Base-by-base conservation (phyloP, 2,888 invertebrate genomes). In the Galerucella nymphaeae region DNA sequence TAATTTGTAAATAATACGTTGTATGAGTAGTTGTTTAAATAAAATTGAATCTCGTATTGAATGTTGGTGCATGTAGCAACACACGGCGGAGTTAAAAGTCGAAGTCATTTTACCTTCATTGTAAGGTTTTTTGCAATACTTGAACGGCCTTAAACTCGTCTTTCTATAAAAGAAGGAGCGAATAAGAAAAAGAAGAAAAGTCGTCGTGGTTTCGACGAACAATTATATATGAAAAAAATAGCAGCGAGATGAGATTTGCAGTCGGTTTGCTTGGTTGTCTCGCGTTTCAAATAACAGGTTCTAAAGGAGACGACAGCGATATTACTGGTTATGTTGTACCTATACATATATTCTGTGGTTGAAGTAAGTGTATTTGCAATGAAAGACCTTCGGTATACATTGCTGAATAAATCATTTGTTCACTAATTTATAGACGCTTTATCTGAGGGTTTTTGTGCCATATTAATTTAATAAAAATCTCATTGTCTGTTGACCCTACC, bases 251-350 rank as follows among this genome's bases (percentile, higher is more conserved):
- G 73, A 76, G 73, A 75, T 71, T 73, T 70, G 74, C 69, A 69
- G 74, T 73, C 69, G 61, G 42, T 42, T 62, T 42, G 61, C 61
- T 62, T 59, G 71, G 71, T 72, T 70, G 76, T 70, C 76, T 76
- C 76, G 74, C 70, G 74, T 74, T 74, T 72, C 67, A 72, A 72
- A 76, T 76, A 76, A 76, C 76, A 73, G 76, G 76, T 76, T 76
- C 73, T 73, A 53, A 61, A 63, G 64, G 71, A 71, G 73, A 69
- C 74, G 73, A 72, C 75, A 72, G 65, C 74, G 76, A 71, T 72
- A 76, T 76, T 76, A 75, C 73, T 75, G 71, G 74, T 70, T 73
- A 70, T 73, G 66, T 73, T 65, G 70, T 71, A 70, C 70, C n/a
- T n/a, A n/a, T n/a, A n/a, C n/a, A 62, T 57, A 57, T 66, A 38